A percentile compares a stretch with the other conserved stretches of the same genome.
phyloP scores from a whole-genome alignment of 2,888 invertebrate species.

The Petrophora chlorosata region DNA sequence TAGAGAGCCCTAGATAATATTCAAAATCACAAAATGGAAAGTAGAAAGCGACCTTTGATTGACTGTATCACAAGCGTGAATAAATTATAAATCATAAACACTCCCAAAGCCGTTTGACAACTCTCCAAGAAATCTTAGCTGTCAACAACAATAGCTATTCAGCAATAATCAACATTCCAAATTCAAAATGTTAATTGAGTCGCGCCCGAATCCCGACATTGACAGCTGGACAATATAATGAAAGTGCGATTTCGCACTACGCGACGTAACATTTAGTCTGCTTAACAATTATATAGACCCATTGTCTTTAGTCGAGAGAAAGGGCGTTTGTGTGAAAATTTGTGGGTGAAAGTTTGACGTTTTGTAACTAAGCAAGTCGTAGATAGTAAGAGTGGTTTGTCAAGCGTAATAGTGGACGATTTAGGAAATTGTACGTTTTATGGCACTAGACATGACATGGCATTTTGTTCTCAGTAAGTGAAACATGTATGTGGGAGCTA shows the following conservation, averaged over 20 bases:
- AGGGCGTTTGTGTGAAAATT: conserved; percentile 60
- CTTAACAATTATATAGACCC: conserved; percentile 66
- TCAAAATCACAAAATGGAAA: conserved; percentile 4
- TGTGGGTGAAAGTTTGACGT: conserved; percentile 59
- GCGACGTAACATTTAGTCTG: conserved; percentile 61
- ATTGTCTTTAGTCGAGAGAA: conserved; percentile 69
- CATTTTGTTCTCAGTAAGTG: no score
- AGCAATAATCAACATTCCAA: conserved; percentile 27
- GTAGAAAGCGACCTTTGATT: conserved; percentile 21
- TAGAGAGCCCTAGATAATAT: no score
- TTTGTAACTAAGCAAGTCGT: conserved; percentile 27
- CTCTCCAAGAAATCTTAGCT: conserved; percentile 16
- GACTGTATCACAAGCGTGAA: conserved; percentile 17
- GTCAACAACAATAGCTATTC: conserved; percentile 28
- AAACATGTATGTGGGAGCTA: no score
- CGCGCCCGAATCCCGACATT: conserved; percentile 26
- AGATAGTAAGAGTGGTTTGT: conserved; percentile 26
- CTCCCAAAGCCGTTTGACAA: conserved; percentile 20
- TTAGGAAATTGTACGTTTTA: conserved; percentile 3
- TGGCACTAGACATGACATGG: background rate
- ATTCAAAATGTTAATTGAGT: conserved; percentile 24
- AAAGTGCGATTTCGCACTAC: conserved; percentile 27
- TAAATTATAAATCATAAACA: conserved; percentile 25
- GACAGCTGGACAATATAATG: conserved; percentile 24
- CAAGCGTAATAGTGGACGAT: conserved; percentile 2